These are phyloP conservation scores for Chlorodrepanis virens DNA, from an alignment of 2,113 vertebrate species.

Conservation along the genomic window DNA sequence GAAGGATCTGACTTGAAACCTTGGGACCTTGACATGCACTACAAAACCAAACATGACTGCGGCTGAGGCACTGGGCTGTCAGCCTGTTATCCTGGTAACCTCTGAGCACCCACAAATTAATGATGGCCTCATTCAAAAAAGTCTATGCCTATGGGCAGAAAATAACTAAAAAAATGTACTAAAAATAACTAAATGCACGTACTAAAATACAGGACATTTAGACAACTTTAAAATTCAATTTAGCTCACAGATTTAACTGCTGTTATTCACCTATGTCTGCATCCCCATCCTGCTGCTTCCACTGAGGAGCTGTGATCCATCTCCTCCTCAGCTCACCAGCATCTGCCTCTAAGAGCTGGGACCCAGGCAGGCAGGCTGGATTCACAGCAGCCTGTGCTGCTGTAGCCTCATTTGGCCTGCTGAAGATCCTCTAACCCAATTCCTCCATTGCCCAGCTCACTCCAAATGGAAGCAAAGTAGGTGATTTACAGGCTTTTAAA, in stretches of 20 bases:
- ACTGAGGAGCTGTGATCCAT: not conserved
- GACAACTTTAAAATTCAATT: not conserved
- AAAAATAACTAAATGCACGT: not conserved
- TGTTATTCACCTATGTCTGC: accelerated
- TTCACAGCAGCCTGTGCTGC: not conserved
- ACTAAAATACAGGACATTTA: not conserved
- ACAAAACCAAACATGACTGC: accelerated
- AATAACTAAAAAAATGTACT: not conserved
- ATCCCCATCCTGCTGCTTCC: not conserved
- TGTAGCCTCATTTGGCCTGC: not conserved
- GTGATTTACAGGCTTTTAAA: not conserved
- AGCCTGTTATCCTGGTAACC: not conserved
- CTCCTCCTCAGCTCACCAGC: not conserved
- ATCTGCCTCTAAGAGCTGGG: not conserved
- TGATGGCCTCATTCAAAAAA: not conserved
- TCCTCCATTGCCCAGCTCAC: not conserved
- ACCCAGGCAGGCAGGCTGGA: not conserved
- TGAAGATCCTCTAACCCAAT: not conserved
- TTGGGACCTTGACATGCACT: not conserved
- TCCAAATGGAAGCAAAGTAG: not conserved
- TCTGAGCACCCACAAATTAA: not conserved
- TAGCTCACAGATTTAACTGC: not conserved
- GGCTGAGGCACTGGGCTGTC: not conserved
- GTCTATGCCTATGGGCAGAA: not conserved
- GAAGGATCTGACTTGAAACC: not conserved